Evolutionary conservation across 2,113 vertebrate genomes (phyloP).

Genomic region (Thomomys bottae): DNA sequence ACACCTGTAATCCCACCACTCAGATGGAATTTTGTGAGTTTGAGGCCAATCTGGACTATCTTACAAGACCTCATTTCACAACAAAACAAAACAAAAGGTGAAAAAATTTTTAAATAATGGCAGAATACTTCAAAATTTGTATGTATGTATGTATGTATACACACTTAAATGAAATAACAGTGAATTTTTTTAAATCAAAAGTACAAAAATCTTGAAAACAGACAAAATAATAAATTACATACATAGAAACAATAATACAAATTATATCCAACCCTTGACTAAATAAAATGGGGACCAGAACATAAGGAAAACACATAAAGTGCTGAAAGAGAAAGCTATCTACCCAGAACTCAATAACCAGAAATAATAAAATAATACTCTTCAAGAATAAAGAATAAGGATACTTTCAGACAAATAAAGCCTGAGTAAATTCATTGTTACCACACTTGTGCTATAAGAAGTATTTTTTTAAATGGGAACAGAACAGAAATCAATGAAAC

Average conservation of each 20-base stretch:
- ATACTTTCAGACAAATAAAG: conserved; percentile 6
- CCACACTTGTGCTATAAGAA: neutral
- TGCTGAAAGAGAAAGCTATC: neutral
- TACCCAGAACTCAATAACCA: neutral
- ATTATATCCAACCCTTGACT: neutral
- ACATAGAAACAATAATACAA: neutral
- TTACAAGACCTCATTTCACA: too few species aligned
- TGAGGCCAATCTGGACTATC: too few species aligned
- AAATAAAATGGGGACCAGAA: neutral
- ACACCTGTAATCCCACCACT: too few species aligned
- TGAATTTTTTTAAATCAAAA: too few species aligned
- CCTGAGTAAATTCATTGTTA: neutral
- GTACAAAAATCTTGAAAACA: neutral
- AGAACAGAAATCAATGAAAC: neutral
- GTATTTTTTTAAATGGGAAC: neutral
- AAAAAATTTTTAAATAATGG: neutral
- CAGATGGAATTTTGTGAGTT: too few species aligned
- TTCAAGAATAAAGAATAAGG: neutral
- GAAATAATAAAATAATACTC: neutral
- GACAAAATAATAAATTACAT: neutral
- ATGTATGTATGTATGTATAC: neutral
- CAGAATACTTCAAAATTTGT: neutral
- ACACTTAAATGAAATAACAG: too few species aligned
- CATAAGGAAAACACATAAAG: neutral
- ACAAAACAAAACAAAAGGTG: too few species aligned